phyloP scores from a whole-genome alignment of 2,113 vertebrate species.

The Leptocoma aspasia region DNA sequence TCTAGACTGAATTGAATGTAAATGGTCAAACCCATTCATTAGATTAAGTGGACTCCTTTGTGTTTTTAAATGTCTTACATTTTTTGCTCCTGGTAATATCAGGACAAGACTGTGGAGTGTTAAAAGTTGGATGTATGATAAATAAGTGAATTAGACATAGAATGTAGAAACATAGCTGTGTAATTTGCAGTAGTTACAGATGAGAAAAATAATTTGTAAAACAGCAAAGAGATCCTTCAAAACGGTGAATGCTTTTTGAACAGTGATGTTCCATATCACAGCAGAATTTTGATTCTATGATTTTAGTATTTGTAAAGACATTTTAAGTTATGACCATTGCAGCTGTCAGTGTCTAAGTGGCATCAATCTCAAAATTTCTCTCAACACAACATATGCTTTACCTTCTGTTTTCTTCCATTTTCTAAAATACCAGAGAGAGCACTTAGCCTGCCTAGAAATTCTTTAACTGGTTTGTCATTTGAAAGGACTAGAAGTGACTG shows the following conservation, averaged over 20 bases:
- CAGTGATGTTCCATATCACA: neutral
- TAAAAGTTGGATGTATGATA: neutral
- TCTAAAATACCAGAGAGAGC: slow-evolving; percentile 29
- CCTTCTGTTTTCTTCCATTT: slow-evolving; percentile 62
- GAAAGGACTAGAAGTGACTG: neutral
- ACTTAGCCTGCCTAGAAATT: slow-evolving; percentile 23
- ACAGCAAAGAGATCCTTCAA: neutral
- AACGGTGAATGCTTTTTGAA: neutral
- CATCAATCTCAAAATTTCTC: slow-evolving; percentile 28
- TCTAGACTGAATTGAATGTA: neutral
- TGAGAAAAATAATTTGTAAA: neutral
- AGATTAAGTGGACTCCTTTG: neutral
- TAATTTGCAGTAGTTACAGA: neutral
- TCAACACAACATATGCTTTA: slow-evolving; percentile 50
- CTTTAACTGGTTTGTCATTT: slow-evolving; percentile 4
- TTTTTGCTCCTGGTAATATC: neutral
- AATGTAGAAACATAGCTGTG: neutral
- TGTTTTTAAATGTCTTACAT: neutral
- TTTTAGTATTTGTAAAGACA: slow-evolving; percentile 17
- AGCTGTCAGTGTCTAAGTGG: slow-evolving; percentile 53
- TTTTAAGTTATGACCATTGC: slow-evolving; percentile 41
- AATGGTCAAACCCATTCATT: neutral
- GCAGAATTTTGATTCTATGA: neutral
- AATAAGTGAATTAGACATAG: neutral
- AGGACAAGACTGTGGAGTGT: neutral